phyloP scores from a whole-genome alignment of 2,113 vertebrate genomes.

The Hydrochoerus hydrochaeris region DNA sequence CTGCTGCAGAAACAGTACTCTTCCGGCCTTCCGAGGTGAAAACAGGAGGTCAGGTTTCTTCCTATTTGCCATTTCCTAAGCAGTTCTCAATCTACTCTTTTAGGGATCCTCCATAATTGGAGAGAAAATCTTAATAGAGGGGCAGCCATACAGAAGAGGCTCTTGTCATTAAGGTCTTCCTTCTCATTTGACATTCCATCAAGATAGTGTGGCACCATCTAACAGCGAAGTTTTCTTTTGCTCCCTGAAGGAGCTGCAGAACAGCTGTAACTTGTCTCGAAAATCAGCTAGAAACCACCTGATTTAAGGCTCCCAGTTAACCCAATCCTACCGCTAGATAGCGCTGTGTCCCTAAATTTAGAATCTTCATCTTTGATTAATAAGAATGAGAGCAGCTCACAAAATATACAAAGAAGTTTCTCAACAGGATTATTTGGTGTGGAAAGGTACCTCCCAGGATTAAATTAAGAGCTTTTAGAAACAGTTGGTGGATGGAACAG shows the following conservation, averaged over 20 bases:
- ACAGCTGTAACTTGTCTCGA: background rate
- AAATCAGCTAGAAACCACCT: background rate
- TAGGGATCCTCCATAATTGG: background rate
- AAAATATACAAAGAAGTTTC: slow-evolving; percentile 58
- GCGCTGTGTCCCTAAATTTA: slow-evolving; percentile 61
- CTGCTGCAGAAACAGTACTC: background rate
- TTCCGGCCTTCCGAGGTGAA: background rate
- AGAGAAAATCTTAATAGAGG: background rate
- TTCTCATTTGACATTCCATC: background rate
- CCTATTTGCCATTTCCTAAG: background rate
- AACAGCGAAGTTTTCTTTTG: background rate
- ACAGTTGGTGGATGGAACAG: slow-evolving; percentile 68
- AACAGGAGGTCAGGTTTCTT: background rate
- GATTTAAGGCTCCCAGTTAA: background rate
- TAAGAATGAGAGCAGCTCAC: background rate
- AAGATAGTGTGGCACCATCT: background rate
- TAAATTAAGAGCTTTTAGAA: slow-evolving; percentile 74
- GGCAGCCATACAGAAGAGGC: background rate
- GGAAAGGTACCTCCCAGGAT: slow-evolving; percentile 75
- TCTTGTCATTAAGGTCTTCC: background rate
- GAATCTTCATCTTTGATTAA: background rate
- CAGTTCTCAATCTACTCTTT: background rate
- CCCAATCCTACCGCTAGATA: slow-evolving; percentile 52
- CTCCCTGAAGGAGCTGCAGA: background rate
- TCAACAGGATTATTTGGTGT: slow-evolving; percentile 70